Percentiles rank a stretch among this genome's conserved stretches.
These are phyloP conservation scores for Hemaris fuciformis DNA, from an alignment of 2,888 invertebrate species.

Conservation along the genomic window DNA sequence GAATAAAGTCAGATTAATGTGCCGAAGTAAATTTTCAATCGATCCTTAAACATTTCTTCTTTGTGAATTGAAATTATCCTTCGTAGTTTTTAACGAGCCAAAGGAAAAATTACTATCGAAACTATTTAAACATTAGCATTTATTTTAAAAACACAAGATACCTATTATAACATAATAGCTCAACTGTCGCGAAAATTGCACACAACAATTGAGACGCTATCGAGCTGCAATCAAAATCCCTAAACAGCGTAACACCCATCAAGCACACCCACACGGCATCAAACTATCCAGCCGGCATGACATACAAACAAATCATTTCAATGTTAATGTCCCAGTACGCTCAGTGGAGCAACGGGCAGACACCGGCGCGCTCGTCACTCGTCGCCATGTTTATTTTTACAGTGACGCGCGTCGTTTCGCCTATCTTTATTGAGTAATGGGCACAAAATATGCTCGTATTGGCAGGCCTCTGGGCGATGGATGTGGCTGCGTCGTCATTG, in stretches of 20 bases:
- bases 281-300: neutral
- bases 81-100: too few relatives aligned
- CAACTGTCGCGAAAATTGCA: neutral
- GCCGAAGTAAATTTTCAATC: too few relatives aligned
- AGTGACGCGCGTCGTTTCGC: constrained; percentile 30
- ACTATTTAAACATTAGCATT: too few relatives aligned
- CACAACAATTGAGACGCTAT: neutral
- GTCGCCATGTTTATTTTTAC: constrained; percentile 46
- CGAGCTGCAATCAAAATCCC: neutral
- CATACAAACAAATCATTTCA: constrained; percentile 5
- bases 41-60: too few relatives aligned
- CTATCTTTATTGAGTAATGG: constrained; percentile 48
- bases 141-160: neutral
- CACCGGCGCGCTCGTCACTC: constrained; percentile 33
- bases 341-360: neutral
- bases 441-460: constrained; percentile 29
- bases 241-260: neutral
- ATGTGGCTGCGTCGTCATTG: constrained; percentile 1
- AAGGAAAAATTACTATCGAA: too few relatives aligned
- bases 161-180: neutral
- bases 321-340: neutral
- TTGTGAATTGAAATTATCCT: too few relatives aligned
- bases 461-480: constrained; percentile 29
- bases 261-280: neutral
- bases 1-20: too few relatives aligned